Conservation (phyloP, 1,140 invertebrate species). For the Dreissena rostriformis region DNA sequence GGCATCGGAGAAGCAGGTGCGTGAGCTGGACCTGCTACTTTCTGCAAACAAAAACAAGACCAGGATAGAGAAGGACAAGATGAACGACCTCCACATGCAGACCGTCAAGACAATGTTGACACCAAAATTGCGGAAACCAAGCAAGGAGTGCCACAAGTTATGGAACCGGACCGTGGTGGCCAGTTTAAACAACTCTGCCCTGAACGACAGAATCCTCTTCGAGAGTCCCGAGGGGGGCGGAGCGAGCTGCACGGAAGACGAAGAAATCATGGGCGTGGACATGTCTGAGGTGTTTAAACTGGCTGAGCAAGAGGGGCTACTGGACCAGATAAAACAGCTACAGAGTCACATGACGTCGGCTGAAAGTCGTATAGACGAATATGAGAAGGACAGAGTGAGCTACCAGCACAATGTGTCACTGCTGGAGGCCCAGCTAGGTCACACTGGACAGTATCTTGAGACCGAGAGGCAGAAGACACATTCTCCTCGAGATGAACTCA, state of each 20-base stretch:
- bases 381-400: conserved; percentile 63
- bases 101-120: conserved; percentile 71
- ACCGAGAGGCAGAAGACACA: no score
- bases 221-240: not conserved
- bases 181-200: not conserved
- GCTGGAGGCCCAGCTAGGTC: conserved; percentile 47
- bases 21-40: conserved; percentile 65
- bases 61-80: conserved; percentile 63
- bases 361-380: conserved; percentile 50
- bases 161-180: conserved; percentile 49
- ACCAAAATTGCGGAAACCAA: no score
- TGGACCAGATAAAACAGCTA: conserved; percentile 67
- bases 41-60: conserved; percentile 63
- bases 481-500: no score
- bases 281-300: conserved; percentile 56
- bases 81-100: conserved; percentile 67
- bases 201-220: conserved; percentile 17
- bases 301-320: conserved; percentile 64
- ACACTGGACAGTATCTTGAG: no score
- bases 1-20: conserved; percentile 57
- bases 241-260: conserved; percentile 30
- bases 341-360: no score
- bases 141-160: conserved; percentile 56
- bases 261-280: conserved; percentile 53
- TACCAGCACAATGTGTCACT: conserved; percentile 57